Evolutionary conservation across 2,113 vertebrate species (phyloP).

Genomic region (Spheniscus mendiculus): DNA sequence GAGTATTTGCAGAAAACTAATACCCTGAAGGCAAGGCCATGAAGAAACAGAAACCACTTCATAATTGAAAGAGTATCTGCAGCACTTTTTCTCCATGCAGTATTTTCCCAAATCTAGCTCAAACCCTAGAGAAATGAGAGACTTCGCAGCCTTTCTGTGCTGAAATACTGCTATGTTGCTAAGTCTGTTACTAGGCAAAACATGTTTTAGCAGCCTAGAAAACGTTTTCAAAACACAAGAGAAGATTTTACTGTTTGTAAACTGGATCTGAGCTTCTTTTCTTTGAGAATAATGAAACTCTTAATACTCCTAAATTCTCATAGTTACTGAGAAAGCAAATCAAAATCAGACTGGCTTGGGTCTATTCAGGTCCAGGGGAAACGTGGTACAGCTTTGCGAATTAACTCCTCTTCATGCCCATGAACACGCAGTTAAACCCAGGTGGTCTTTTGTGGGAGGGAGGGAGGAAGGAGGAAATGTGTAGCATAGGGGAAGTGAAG

Average conservation of each 20-base stretch:
- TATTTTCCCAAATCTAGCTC: neutral
- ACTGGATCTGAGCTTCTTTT: neutral
- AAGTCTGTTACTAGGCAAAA: conserved; percentile 61
- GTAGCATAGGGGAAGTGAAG: neutral
- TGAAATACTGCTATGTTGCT: conserved; percentile 18
- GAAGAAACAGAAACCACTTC: neutral
- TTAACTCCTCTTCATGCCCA: neutral
- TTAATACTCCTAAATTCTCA: neutral
- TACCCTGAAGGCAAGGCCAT: neutral
- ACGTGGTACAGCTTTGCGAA: neutral
- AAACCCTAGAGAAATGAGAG: neutral
- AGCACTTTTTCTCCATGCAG: neutral
- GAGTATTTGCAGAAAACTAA: neutral
- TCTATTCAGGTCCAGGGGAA: neutral
- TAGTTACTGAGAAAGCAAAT: neutral
- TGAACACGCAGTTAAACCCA: neutral
- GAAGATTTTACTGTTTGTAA: conserved; percentile 14
- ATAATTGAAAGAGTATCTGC: neutral
- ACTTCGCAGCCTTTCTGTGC: neutral
- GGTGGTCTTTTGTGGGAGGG: neutral
- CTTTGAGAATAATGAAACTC: neutral
- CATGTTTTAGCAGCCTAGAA: conserved; percentile 26
- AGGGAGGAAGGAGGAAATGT: neutral
- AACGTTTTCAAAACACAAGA: conserved; percentile 25
- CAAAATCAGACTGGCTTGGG: neutral